Evolutionary conservation across 2,113 vertebrate species (phyloP), one percentile per base, ranked within the genome.

Genomic region (Aphyosemion australe): DNA sequence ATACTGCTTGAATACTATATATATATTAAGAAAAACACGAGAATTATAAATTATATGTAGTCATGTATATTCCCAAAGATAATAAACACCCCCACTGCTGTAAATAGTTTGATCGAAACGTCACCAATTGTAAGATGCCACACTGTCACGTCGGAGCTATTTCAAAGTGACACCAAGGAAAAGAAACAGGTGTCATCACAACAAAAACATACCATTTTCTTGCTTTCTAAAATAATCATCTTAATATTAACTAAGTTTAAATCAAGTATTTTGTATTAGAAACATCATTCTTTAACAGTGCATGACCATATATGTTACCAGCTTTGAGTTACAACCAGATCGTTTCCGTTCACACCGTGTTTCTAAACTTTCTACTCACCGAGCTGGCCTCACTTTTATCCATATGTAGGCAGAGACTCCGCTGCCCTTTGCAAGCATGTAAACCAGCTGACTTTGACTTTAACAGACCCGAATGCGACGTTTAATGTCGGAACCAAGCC

Each of bases 81-180:
- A 2, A 1, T 4, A 0, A 0, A 10, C 19, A 45, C 76, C 86
- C 89, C 86, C 56, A 2, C 6, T 2, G 0, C 7, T 47, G 0
- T 1, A 62, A 41, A 84, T 91, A 88, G 90, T 89, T 80, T 54
- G 39, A 16, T 64, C 85, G 9, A 47, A 70, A 91, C 91, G 93
- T 92, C 92, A 92, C 92, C 90, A 92, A 90, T 91, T 90, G 84
- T 85, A 79, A 77, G 88, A 78, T 46, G 91, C 90, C 91, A 93
- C 91, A 92, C 86, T 73, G 85, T 71, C 89, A 91, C 6, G 11
- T 80, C 73, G 61, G 70, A 78, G 18, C 0, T 6, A 1, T 69
- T 79, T 83, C 12, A 76, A 73, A 76, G 84, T 71, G 78, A 84
- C 83, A 85, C 74, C 45, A 47, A n/a, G 5, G 26, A 18, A 76